Percentiles rank a stretch among this genome's conserved stretches.
Conservation (phyloP, 2,113 vertebrate genomes). For the Crypturellus undulatus region DNA sequence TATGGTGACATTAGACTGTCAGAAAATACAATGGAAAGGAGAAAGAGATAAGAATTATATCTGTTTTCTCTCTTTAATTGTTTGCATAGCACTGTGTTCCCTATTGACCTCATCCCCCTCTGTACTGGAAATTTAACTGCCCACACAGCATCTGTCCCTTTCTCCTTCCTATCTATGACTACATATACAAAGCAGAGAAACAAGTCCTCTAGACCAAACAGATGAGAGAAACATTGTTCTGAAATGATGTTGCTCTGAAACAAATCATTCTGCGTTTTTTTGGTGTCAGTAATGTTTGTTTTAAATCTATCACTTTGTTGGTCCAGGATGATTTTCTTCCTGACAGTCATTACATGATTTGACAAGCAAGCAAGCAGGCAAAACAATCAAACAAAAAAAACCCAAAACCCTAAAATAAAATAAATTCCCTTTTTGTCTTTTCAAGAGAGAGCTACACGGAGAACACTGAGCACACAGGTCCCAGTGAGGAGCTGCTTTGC, state of each 20-base stretch:
- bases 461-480: neutral
- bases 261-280: neutral
- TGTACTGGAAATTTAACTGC: neutral
- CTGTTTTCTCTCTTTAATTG: neutral
- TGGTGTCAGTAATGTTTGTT: neutral
- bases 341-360: neutral
- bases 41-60: neutral
- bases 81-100: neutral
- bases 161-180: neutral
- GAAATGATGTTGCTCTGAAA: neutral
- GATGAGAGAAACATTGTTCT: neutral
- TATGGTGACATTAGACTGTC: neutral
- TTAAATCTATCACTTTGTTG: neutral
- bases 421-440: neutral
- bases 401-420: neutral
- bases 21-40: neutral
- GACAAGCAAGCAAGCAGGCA: neutral
- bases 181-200: neutral
- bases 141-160: neutral
- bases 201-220: neutral
- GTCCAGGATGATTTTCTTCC: neutral
- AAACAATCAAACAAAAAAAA: neutral
- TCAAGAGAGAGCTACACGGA: neutral
- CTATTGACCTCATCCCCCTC: neutral
- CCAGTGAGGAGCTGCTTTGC: neutral